Evolutionary conservation across 2,113 vertebrate species (phyloP).

Genomic region (Murina feae): DNA sequence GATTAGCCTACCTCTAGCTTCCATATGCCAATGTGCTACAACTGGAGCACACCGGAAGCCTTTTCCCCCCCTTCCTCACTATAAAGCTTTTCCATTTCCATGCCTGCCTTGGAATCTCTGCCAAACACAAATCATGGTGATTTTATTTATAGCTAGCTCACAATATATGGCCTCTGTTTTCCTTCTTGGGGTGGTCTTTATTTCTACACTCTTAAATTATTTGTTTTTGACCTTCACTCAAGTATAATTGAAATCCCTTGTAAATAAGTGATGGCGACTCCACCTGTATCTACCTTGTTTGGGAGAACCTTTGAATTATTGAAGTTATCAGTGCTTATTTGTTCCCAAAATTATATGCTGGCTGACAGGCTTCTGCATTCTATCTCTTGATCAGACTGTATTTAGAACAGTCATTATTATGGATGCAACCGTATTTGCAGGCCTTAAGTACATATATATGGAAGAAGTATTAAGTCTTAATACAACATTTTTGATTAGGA

Average conservation of each 20-base stretch:
- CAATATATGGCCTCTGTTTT: background rate
- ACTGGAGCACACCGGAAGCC: background rate
- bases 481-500: constrained; percentile 16
- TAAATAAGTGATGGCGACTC: background rate
- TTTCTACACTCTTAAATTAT: background rate
- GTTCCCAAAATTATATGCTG: background rate
- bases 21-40: background rate
- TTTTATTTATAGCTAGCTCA: background rate
- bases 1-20: background rate
- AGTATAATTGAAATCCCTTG: background rate
- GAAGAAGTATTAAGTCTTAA: constrained; percentile 4
- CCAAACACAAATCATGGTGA: background rate
- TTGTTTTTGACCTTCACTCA: background rate
- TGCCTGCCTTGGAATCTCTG: background rate
- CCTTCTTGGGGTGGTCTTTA: background rate
- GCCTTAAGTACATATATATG: background rate
- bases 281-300: background rate
- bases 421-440: background rate
- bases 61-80: background rate
- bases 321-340: background rate
- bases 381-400: background rate
- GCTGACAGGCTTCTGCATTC: background rate
- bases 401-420: background rate
- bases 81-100: background rate
- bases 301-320: background rate